These are phyloP conservation scores for Coregonus clupeaformis DNA, from an alignment of 2,113 vertebrate species.

Conservation along the genomic window DNA sequence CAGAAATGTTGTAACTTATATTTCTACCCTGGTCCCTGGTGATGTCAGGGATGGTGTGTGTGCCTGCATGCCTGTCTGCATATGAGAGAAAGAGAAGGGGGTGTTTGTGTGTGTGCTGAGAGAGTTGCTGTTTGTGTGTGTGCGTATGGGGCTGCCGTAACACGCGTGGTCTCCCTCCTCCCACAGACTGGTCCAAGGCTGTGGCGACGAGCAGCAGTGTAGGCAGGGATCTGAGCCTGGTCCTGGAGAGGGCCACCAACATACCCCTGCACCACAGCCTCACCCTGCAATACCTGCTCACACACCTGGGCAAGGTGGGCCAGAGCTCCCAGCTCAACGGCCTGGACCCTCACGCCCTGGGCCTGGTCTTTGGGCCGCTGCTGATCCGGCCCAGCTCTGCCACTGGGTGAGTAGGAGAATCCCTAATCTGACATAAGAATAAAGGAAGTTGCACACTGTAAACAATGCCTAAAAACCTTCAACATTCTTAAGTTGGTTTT, in stretches of 20 bases:
- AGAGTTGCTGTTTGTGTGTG: background rate
- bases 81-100: too few species aligned
- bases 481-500: too few species aligned
- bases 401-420: background rate
- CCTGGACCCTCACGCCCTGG: background rate
- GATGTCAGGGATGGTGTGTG: background rate
- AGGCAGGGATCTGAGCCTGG: slow-evolving; percentile 32
- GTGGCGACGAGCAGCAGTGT: background rate
- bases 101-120: background rate
- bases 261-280: background rate
- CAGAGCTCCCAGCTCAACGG: background rate
- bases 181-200: background rate
- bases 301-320: slow-evolving; percentile 4
- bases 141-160: background rate
- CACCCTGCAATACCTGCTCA: slow-evolving; percentile 4
- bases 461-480: too few species aligned
- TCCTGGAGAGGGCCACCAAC: slow-evolving; percentile 3
- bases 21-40: background rate
- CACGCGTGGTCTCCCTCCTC: background rate
- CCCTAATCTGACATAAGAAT: too few species aligned
- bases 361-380: background rate
- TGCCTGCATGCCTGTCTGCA: background rate
- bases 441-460: too few species aligned
- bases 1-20: slow-evolving; percentile 35
- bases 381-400: background rate